Evolutionary conservation across 1,140 invertebrate species (phyloP).

Genomic region (Pseudobourletiella spinata): DNA sequence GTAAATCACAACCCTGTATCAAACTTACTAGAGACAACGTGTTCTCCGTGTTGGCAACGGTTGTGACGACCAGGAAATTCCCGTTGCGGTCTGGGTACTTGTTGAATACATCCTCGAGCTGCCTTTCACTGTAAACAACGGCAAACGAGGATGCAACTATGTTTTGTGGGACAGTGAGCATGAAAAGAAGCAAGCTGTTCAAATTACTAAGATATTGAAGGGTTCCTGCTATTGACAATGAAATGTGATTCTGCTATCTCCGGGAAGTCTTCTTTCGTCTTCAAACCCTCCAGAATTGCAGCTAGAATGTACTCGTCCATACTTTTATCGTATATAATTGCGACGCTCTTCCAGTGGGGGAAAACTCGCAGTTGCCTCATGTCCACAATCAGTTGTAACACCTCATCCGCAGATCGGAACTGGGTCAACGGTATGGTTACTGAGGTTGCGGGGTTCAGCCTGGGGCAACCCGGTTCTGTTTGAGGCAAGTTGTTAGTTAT

Average conservation of each 20-base stretch:
- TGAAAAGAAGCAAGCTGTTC: no score
- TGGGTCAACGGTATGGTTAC: conserved; percentile 29
- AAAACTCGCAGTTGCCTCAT: conserved; percentile 18
- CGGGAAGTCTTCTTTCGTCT: not conserved
- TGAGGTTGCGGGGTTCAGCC: conserved; percentile 9
- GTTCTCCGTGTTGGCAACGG: conserved; percentile 14
- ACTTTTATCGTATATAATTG: conserved; percentile 23
- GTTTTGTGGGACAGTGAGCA: no score
- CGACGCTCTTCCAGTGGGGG: conserved; percentile 20
- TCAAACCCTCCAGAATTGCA: conserved; percentile 21
- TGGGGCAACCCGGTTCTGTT: conserved; percentile 28
- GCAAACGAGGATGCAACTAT: no score
- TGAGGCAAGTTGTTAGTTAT: no score
- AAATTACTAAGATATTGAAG: conserved; percentile 21
- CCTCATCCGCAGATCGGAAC: conserved; percentile 19
- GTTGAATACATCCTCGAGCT: conserved; percentile 23
- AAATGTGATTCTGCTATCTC: conserved; percentile 26
- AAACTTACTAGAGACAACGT: conserved; percentile 26
- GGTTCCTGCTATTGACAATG: conserved; percentile 25
- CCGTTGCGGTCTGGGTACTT: not conserved
- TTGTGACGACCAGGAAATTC: conserved; percentile 27
- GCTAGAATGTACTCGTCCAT: conserved; percentile 20
- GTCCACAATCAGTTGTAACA: conserved; percentile 31
- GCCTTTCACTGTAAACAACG: conserved; percentile 16
- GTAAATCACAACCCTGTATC: no score